Evolutionary conservation across 2,888 invertebrate genomes (phyloP), one percentile per base, ranked within the genome.

Genomic region (Acronicta psi): DNA sequence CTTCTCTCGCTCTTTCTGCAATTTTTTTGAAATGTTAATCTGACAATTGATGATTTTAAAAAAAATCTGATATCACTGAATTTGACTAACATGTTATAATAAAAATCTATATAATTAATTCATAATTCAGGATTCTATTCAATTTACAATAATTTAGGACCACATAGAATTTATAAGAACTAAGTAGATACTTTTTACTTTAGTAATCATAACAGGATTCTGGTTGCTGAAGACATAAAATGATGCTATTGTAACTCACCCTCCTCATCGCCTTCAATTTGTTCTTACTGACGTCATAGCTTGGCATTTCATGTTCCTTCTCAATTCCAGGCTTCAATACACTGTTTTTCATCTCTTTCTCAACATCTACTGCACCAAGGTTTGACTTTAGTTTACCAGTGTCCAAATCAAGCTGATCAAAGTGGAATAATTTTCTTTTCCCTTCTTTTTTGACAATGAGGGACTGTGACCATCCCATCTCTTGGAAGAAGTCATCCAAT

Each of bases 1-100:
- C 87, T 96, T 97, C 14, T 95, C 96, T 61, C 96, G 91, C 84
- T 98, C 97, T 81, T 95, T 94, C 95, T 97, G 91, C 37, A 93
- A 89, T 68, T 54, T 37, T 47, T 3, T 18, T 9, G 10, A 40
- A 40, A 11, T 17, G 10, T 38, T 38, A 1, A 29, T 2, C 25
- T 25, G 2, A 0, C 10, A 7, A n/a, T n/a, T n/a, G n/a, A n/a
- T n/a, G n/a, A n/a, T n/a, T n/a, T n/a, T n/a, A n/a, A n/a, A n/a
- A n/a, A n/a, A n/a, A n/a, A n/a, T n/a, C n/a, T n/a, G n/a, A n/a
- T n/a, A n/a, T n/a, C n/a, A n/a, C n/a, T n/a, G n/a, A n/a, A n/a
- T n/a, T n/a, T n/a, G n/a, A n/a, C n/a, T n/a, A n/a, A n/a, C n/a
- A n/a, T n/a, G n/a, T n/a, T n/a, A n/a, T n/a, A n/a, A n/a, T n/a